Percentiles rank a stretch among this genome's conserved stretches.
Conservation (phyloP, 2,888 invertebrate genomes). For the Eupithecia vulgata region DNA sequence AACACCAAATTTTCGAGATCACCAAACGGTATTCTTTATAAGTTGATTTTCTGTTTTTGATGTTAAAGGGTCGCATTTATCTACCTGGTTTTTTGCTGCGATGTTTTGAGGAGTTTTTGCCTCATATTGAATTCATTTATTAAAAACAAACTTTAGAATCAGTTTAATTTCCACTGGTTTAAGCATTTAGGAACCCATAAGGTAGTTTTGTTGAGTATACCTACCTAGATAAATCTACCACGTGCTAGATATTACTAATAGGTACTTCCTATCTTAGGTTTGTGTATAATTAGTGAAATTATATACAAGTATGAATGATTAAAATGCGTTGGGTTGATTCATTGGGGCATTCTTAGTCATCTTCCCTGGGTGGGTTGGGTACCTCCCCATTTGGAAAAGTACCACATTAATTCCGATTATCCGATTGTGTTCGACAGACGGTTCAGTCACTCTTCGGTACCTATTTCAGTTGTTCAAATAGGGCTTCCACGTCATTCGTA, state of each 20-base stretch:
- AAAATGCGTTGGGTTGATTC: not conserved
- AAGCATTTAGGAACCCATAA: no score
- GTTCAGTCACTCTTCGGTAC: not conserved
- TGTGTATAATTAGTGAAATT: no score
- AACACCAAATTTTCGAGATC: not conserved
- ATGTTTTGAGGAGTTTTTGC: not conserved
- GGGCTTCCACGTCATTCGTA: not conserved
- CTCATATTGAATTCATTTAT: not conserved
- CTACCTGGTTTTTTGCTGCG: slow-evolving; percentile 9
- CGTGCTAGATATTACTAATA: not conserved
- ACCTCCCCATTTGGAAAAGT: slow-evolving; percentile 38
- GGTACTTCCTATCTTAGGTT: not conserved
- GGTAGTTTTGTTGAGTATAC: no score
- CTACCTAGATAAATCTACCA: no score
- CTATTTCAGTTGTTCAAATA: slow-evolving; percentile 47
- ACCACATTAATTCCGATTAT: slow-evolving; percentile 13
- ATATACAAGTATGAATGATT: not conserved
- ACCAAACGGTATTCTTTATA: not conserved
- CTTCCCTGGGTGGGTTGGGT: not conserved
- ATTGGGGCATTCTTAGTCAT: not conserved
- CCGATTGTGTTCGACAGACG: not conserved
- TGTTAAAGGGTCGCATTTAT: not conserved
- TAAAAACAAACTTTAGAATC: not conserved
- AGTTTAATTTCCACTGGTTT: not conserved
- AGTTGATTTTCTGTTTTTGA: not conserved